Evolutionary conservation across 1,140 invertebrate genomes (phyloP).

Genomic region (Pectinophora gossypiella): DNA sequence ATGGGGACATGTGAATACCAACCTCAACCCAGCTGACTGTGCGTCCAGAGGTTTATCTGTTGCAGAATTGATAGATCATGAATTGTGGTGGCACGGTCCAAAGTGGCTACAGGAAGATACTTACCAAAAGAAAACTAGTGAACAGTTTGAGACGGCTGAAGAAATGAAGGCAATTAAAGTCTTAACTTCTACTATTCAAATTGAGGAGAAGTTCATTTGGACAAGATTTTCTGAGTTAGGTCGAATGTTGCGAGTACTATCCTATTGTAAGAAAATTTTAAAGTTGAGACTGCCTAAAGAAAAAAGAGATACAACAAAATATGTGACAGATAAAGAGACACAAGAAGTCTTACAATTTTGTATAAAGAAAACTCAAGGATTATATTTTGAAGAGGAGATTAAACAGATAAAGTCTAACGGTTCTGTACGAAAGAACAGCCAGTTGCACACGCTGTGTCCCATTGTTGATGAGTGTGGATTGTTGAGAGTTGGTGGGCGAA

Average conservation of each 20-base stretch:
- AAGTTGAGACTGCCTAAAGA: too few species aligned
- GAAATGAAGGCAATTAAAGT: neutral
- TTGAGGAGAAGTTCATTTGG: neutral
- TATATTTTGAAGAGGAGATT: too few species aligned
- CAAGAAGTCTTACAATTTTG: too few species aligned
- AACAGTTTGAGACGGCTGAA: neutral
- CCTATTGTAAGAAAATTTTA: too few species aligned
- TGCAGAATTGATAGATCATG: constrained; percentile 13
- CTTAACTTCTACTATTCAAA: neutral
- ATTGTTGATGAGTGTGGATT: constrained; percentile 45
- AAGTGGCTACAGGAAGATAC: constrained; percentile 5
- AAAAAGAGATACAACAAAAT: too few species aligned
- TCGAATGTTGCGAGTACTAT: neutral
- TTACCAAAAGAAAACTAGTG: neutral
- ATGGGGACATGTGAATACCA: constrained; percentile 8
- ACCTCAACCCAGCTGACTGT: constrained; percentile 32
- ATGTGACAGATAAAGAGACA: too few species aligned
- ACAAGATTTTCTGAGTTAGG: constrained; percentile 10
- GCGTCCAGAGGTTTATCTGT: constrained; percentile 35
- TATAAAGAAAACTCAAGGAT: too few species aligned
- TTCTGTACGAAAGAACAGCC: too few species aligned
- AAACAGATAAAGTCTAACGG: too few species aligned
- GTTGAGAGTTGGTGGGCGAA: constrained; percentile 52
- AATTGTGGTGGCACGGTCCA: constrained; percentile 43
- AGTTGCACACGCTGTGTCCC: constrained; percentile 9